Base-by-base conservation (phyloP, 2,797 vertebrate genomes). In the Xyrichtys novacula region DNA sequence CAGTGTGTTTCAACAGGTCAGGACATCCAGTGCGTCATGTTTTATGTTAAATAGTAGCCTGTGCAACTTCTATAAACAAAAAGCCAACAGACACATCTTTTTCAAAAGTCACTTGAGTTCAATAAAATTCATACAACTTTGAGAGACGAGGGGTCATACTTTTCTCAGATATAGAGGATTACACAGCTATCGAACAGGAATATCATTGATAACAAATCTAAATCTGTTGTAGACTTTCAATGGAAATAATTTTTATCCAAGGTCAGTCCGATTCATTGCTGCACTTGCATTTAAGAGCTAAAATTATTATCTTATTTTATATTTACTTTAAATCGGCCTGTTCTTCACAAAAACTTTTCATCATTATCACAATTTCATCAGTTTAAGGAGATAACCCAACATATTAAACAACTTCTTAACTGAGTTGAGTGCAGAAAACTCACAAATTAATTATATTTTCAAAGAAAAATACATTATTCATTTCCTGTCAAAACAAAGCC, bases 171-270 rank as follows among this genome's bases (percentile, higher is more conserved):
- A 25, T 47, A 15, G 7, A 65, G 34, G 62, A 32, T 62, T 19
- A 31, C n/a, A 61, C 4, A 64, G 38, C 32, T 57, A 19, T 70
- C n/a, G 29, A 47, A 69, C 34, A 59, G 44, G 28, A 69, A 64
- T 66, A n/a, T 59, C 50, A 61, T 31, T 55, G 29, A 65, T 69
- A 71, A 71, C 75, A 78, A 65, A 62, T 50, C 81, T 76, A 26
- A 72, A 74, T 78, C 65, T 78, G 62, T 83, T 85, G 72, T 76
- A 68, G 88, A 79, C 53, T 66, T 73, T 65, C 34, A 40, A 22
- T 25, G 11, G 68, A 62, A 70, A 74, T 76, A 71, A 68, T 77
- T 75, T 71, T 58, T 60, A 76, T 53, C 66, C 55, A 49, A 60
- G 66, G 69, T 83, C 63, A 79, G 36, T 66, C 65, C 63, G 71